Evolutionary conservation across 1,140 invertebrate species (phyloP), one percentile per base, ranked within the genome.

Genomic region (Homarus americanus): DNA sequence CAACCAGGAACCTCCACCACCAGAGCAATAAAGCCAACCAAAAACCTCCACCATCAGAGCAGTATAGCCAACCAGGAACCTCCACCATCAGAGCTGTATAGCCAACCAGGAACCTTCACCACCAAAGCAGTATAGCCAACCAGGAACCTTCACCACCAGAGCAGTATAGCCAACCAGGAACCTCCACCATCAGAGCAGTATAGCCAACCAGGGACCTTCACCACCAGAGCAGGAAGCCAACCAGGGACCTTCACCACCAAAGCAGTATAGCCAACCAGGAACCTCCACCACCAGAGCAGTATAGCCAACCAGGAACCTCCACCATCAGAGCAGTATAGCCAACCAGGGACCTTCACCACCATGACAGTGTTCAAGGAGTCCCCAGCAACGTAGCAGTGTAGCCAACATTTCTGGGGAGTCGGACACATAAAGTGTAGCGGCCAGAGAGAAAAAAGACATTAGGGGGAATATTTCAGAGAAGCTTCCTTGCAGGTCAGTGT

Each of bases 381-480:
- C 44, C 53, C 53, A 20, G 12, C n/a, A n/a, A n/a, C n/a, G n/a
- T n/a, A 83, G 28, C 83, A 76, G 83, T 73, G 83, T 86, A 75
- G 83, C 83, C 83, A 86, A 75, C 83, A 86, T 86, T 86, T 88
- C 41, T 38, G 76, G 38, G 32, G 76, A 87, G 76, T 72, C 86
- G 41, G 38, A 88, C 76, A 82, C 86, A 88, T 88, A 88, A 88
- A 88, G 75, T 88, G 53, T 41, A 53, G 86, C 76, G 76, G 36
- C 34, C 76, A 66, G 53, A 66, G 78, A 53, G 24, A 88, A 88
- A 88, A 88, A 82, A 82, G 86, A 88, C 86, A 88, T 88, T 88
- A 88, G 86, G 86, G 86, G 34, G 76, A 88, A 88, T 88, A 88
- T 88, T 88, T 88, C 72, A 88, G 86, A 72, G 86, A 66, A 82